Base-by-base conservation (phyloP, 2,797 vertebrate genomes). In the Rhabdophis nuchalis region DNA sequence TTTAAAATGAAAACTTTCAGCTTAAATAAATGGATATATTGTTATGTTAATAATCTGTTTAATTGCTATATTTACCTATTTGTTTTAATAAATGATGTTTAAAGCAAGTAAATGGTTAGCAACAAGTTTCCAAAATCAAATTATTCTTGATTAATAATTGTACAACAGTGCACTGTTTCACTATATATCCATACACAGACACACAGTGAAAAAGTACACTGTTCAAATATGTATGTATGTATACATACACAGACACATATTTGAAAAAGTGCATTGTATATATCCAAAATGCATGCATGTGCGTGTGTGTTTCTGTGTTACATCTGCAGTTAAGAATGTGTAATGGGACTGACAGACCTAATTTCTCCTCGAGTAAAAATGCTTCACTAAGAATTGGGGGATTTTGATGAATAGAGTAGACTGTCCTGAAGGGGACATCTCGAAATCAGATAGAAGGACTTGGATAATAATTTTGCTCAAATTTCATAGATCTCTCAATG, bases 161-260 rank as follows among this genome's bases (percentile, higher is more conserved):
- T 52, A 93, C 77, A 89, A 92, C 87, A 90, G 96, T 87, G 88
- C 68, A 68, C 60, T 56, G 86, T 60, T 93, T 89, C 92, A 3
- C 8, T 41, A 4, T 9, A 16, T 2, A n/a, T 5, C 6, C 1
- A n/a, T 3, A 3, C 32, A 36, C 36, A 10, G 7, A 23, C 32
- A 41, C 6, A 77, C 3, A 61, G 8, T 77, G 36, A 41, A 77
- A 77, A 77, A 11, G 18, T 23, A 10, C 8, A 23, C 36, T 77
- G 68, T 77, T 68, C 61, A 68, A 32, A 20, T 72, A 72, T 20
- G n/a, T 72, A 36, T 72, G 7, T 36, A 20, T 25, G 14, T 2
- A 20, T 68, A 25, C 8, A 2, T 8, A 13, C 4, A 29, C 12
- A n/a, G 56, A 57, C 29, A 13, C 29, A n/a, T 68, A 68, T 68